phyloP scores from a whole-genome alignment of 1,140 invertebrate species.

The Argopecten irradians region DNA sequence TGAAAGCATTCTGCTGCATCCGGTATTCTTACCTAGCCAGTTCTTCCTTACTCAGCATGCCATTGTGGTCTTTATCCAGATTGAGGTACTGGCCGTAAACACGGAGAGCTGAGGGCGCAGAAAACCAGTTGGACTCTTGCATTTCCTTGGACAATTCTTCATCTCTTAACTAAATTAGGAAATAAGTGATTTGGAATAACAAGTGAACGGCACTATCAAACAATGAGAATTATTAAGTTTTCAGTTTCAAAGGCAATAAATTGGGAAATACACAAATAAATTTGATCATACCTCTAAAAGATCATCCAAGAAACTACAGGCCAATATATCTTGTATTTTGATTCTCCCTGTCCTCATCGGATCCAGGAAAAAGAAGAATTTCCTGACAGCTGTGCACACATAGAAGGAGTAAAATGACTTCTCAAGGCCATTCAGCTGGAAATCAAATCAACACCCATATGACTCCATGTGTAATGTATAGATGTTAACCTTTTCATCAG shows the following conservation, averaged over 20 bases:
- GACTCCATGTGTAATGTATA: not conserved
- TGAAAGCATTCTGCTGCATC: constrained; percentile 46
- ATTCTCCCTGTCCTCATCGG: constrained; percentile 91
- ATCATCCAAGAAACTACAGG: constrained; percentile 94
- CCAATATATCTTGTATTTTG: constrained; percentile 92
- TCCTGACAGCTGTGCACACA: constrained; percentile 94
- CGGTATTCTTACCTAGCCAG: constrained; percentile 83
- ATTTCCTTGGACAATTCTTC: constrained; percentile 89
- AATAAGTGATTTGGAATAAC: not conserved
- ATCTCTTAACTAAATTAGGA: constrained; percentile 84
- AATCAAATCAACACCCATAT: constrained; percentile 23
- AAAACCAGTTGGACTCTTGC: constrained; percentile 96
- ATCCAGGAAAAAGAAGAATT: constrained; percentile 97
- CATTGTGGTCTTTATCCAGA: constrained; percentile 95
- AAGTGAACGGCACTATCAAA: not conserved
- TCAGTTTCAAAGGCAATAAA: not conserved
- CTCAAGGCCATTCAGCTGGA: constrained; percentile 88
- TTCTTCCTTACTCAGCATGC: constrained; percentile 91
- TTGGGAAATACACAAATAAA: not conserved
- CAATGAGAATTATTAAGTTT: not conserved
- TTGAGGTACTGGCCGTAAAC: constrained; percentile 96
- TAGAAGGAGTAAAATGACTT: constrained; percentile 97
- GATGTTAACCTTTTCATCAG: no score
- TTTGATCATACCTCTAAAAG: constrained; percentile 84
- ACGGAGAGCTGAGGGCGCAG: constrained; percentile 89